Base-by-base conservation (phyloP, 1,140 invertebrate genomes). In the Oreohelix idahoensis region DNA sequence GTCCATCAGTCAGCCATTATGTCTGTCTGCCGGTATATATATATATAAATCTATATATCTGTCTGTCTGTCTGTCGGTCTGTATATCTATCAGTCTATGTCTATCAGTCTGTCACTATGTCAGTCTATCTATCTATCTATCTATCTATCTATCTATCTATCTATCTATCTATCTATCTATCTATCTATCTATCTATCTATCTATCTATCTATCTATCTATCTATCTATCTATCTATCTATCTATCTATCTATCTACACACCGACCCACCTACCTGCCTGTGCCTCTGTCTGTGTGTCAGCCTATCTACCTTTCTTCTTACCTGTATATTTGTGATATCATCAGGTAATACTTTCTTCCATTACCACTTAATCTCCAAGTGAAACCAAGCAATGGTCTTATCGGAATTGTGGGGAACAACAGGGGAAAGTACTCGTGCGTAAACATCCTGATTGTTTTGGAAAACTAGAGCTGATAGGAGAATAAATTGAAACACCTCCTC, bases 181-280 rank as follows among this genome's bases (percentile, higher is more conserved):
- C 51, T 17, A 26, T 58, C 17, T 23, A n/a, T 58, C 51, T 66
- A 66, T 66, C 63, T 66, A 66, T 66, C 71, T 49, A 39, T 74
- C 71, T 78, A 78, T 74, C 71, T 74, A 74, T 74, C 71, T 74
- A 39, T 49, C 42, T 74, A 66, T 66, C 63, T 66, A 66, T 66
- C 63, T 66, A 66, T 66, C 63, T 66, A 66, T 66, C 63, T 66
- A 66, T 66, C 63, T 66, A 66, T 66, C 63, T 66, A 66, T 66
- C 63, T 66, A 66, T 66, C 63, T 66, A 32, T 66, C 63, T 66
- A 66, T 66, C 63, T 66, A 66, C 32, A 17, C 5, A 66, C 17
- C 63, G 2, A 66, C 17, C 63, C 17, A 66, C 17, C 63, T 35
- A 66, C 17, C 63, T 35, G 32, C 17, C 63, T 35, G 32, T 35